A percentile compares a stretch with the other conserved stretches of the same genome.
Conservation (phyloP, 2,113 vertebrate genomes). For the Crotalus viridis region DNA sequence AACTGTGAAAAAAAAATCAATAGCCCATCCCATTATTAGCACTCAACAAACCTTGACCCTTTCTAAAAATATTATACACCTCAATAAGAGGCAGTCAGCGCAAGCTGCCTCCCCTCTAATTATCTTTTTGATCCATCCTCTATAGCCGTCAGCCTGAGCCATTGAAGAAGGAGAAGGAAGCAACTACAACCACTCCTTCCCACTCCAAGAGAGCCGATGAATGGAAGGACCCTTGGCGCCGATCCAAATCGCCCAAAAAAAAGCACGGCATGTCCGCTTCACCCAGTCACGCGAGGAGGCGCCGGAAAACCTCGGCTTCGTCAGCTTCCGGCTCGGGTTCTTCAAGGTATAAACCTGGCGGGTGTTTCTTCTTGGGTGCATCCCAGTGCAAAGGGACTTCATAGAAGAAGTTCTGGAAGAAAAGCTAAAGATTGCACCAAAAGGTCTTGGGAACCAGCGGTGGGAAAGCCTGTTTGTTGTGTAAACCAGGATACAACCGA, state of each 20-base stretch:
- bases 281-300: constrained; percentile 82
- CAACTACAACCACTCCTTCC: constrained; percentile 15
- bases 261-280: constrained; percentile 79
- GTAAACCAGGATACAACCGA: not conserved
- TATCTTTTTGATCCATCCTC: not conserved
- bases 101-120: not conserved
- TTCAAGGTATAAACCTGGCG: constrained; percentile 78
- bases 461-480: not conserved
- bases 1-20: not conserved
- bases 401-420: not conserved
- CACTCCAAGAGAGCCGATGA: constrained; percentile 88
- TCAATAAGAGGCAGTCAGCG: no score
- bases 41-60: not conserved
- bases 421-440: not conserved
- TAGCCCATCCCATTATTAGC: no score
- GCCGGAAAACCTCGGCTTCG: constrained; percentile 87
- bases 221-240: constrained; percentile 98
- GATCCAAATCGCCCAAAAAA: constrained; percentile 97
- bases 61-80: not conserved
- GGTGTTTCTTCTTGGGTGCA: no score
- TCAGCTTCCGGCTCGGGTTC: constrained; percentile 91
- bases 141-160: constrained; percentile 75
- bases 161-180: constrained; percentile 84
- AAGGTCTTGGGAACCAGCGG: not conserved
- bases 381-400: not conserved